Conservation (phyloP, 2,888 invertebrate genomes). For the Seira sanloemensis region DNA sequence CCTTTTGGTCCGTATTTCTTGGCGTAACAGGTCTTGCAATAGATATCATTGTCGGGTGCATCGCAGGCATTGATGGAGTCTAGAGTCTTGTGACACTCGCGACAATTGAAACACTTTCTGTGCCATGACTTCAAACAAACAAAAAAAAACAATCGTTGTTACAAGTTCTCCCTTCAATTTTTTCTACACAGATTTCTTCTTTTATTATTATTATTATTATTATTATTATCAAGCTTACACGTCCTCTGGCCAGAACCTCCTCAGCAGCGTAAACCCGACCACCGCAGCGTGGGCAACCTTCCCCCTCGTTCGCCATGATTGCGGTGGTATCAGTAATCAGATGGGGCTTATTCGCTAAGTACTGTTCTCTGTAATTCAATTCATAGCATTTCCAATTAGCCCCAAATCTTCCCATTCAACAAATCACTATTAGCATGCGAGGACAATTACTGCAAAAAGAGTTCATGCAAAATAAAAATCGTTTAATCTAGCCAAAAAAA, state of each 20-base stretch:
- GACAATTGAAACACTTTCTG: conserved; percentile 94
- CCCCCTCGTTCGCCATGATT: conserved; percentile 86
- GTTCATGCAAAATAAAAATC: neutral
- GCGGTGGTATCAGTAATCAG: conserved; percentile 84
- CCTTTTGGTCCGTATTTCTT: conserved; percentile 98
- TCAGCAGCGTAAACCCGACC: conserved; percentile 96
- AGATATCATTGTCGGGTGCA: conserved; percentile 93
- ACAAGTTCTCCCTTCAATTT: too few species aligned
- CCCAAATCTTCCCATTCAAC: too few species aligned
- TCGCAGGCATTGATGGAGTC: conserved; percentile 98
- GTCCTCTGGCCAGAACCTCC: conserved; percentile 92
- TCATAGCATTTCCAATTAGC: neutral
- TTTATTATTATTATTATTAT: too few species aligned
- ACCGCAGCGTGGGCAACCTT: conserved; percentile 93
- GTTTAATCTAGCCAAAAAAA: too few species aligned
- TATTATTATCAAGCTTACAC: conserved; percentile 75
- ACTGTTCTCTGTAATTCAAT: conserved; percentile 69
- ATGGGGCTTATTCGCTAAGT: conserved; percentile 73
- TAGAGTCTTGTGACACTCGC: conserved; percentile 93
- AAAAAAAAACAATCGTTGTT: neutral
- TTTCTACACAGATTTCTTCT: too few species aligned
- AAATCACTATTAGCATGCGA: too few species aligned
- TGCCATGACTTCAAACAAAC: conserved; percentile 84
- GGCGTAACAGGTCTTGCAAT: conserved; percentile 98
- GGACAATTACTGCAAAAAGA: neutral